Base-by-base conservation (phyloP, 2,797 vertebrate species). In the Acanthurus leucopareius region DNA sequence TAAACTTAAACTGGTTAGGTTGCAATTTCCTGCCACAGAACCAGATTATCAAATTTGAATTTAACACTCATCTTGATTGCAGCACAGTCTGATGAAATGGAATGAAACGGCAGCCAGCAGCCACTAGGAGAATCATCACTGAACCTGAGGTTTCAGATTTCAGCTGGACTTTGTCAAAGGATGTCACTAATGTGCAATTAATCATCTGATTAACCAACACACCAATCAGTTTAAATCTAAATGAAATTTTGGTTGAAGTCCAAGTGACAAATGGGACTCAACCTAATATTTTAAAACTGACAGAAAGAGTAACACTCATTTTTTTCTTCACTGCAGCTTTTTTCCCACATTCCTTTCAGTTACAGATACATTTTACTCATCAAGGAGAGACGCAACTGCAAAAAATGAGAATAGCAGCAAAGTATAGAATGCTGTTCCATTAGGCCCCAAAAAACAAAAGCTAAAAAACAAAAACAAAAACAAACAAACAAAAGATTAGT, bases 131-230 rank as follows among this genome's bases (percentile, higher is more conserved):
- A 60, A 35, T 42, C 28, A 19, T 53, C 28, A 72, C 1, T 69
- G 48, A 73, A 79, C 53, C 65, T 69, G 63, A 76, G 42, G 60
- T 22, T 64, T n/a, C 35, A 51, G 35, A 51, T 54, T 61, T 25
- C 64, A 47, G 60, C 69, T 69, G 49, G 1, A 56, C n/a, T 65
- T 16, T 51, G 58, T 58, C 59, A 17, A 5, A 64, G 38, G 58
- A 54, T 2, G 10, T 52, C 7, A 22, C 38, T 48, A 59, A 51
- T 28, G 58, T 71, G 32, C 45, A 47, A 59, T 73, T 73, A 7
- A 82, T 76, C 69, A 70, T 58, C 38, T 57, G 67, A 70, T 28
- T 40, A 66, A 58, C 22, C 48, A 68, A 20, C 3, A 19, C 13
- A 47, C 14, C 20, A n/a, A 70, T 48, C 73, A 58, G 69, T 72